Evolutionary conservation across 2,888 invertebrate species (phyloP).

Genomic region (Serripes groenlandicus): DNA sequence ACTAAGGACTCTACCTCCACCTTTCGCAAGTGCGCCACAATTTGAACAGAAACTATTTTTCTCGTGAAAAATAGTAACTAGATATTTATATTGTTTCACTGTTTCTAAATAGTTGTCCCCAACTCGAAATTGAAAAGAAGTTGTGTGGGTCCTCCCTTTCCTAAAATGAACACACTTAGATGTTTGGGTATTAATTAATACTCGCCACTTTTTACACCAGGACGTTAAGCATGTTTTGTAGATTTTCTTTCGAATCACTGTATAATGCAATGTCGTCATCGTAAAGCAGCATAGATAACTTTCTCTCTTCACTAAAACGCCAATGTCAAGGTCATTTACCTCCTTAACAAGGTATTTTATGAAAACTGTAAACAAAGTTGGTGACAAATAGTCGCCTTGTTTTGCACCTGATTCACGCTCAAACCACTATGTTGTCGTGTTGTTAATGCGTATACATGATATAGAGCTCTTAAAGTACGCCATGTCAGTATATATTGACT

Average conservation of each 20-base stretch:
- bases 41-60: background rate
- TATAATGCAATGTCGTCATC: no score
- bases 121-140: background rate
- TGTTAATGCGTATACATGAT: background rate
- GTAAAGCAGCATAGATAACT: no score
- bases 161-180: constrained; percentile 11
- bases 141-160: background rate
- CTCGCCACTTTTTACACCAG: background rate
- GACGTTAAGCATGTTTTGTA: no score
- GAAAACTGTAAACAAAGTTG: no score
- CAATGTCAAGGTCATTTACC: no score
- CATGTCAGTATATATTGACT: background rate
- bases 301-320: no score
- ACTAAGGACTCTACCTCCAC: background rate
- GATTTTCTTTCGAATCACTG: no score
- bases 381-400: no score
- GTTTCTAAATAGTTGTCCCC: constrained; percentile 10
- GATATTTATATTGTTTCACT: constrained; percentile 7
- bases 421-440: background rate
- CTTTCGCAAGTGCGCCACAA: background rate
- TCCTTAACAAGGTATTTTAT: no score
- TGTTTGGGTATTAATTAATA: background rate
- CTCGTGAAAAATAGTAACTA: constrained; percentile 9
- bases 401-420: no score
- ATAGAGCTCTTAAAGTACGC: background rate